These are phyloP conservation scores for Xanthorhoe designata DNA, from an alignment of 2,888 invertebrate genomes.

Conservation along the genomic window DNA sequence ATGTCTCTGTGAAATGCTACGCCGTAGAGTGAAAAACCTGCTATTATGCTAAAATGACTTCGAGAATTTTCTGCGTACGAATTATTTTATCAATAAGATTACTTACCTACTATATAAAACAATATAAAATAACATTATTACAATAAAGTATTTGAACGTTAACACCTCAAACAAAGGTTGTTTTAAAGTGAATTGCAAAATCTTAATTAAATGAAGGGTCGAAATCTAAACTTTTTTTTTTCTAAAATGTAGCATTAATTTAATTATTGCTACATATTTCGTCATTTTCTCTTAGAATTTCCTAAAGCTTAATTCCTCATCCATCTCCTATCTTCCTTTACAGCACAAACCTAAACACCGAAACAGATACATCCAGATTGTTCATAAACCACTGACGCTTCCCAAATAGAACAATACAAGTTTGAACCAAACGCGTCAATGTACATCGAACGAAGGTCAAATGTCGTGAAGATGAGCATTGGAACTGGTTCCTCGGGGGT, in stretches of 20 bases:
- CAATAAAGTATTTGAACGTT: no score
- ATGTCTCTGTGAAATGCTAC: no score
- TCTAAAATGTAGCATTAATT: no score
- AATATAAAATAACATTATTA: no score
- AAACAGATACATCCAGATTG: slow-evolving; percentile 12
- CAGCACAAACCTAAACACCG: slow-evolving; percentile 4
- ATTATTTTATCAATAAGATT: neutral
- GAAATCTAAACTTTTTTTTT: no score
- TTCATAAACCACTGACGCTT: slow-evolving; percentile 50
- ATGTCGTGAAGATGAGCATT: slow-evolving; percentile 70
- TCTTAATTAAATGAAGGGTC: no score
- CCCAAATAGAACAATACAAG: slow-evolving; percentile 38
- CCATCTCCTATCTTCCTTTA: slow-evolving; percentile 15
- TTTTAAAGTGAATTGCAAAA: no score
- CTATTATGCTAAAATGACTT: neutral
- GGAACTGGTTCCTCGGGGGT: slow-evolving; percentile 63
- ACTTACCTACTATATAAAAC: no score
- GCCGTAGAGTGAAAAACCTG: no score
- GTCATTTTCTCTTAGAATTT: neutral
- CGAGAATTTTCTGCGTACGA: neutral
- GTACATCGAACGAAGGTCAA: slow-evolving; percentile 65
- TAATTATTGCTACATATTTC: neutral
- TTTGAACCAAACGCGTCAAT: slow-evolving; percentile 50
- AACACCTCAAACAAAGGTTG: no score
- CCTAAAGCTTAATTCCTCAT: neutral